phyloP scores from a whole-genome alignment of 2,888 invertebrate species.

The Iphiclides podalirius region DNA sequence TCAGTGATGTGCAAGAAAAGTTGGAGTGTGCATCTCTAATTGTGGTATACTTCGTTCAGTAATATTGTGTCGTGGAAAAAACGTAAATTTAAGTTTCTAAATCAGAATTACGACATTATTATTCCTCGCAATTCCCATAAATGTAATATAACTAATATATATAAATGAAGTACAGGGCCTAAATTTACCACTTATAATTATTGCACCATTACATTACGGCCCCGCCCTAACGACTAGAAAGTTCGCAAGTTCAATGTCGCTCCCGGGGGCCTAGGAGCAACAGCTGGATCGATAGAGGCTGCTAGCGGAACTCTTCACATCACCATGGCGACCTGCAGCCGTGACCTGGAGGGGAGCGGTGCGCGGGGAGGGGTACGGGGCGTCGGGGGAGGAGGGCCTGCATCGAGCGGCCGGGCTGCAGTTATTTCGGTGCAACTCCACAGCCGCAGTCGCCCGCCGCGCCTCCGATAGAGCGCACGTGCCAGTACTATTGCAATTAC shows the following conservation, averaged over 20 bases:
- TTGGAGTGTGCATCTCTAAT: too few species aligned
- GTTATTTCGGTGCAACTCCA: slow-evolving; percentile 76
- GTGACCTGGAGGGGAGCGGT: slow-evolving; percentile 60
- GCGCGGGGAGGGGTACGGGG: slow-evolving; percentile 29
- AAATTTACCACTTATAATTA: too few species aligned
- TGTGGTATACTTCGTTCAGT: too few species aligned
- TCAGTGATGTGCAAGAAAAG: too few species aligned
- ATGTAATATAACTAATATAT: too few species aligned
- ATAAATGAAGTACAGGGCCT: too few species aligned
- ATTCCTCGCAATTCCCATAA: too few species aligned
- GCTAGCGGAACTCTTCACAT: slow-evolving; percentile 44
- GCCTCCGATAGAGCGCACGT: slow-evolving; percentile 66
- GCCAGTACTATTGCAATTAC: slow-evolving; percentile 37
- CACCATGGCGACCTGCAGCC: slow-evolving; percentile 63
- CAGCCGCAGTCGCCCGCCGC: slow-evolving; percentile 64
- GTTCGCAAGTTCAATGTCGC: slow-evolving; percentile 46
- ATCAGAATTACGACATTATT: too few species aligned
- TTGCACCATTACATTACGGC: slow-evolving; percentile 4
- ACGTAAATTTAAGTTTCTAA: too few species aligned
- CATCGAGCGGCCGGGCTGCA: slow-evolving; percentile 75
- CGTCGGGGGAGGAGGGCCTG: slow-evolving; percentile 44
- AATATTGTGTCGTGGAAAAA: too few species aligned
- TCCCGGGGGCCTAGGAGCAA: slow-evolving; percentile 53
- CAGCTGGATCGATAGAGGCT: slow-evolving; percentile 71
- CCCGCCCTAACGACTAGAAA: slow-evolving; percentile 29